A percentile compares a stretch with the other conserved stretches of the same genome.
phyloP scores from a whole-genome alignment of 2,113 vertebrate species.

The Petrocephalus microphthalmus region DNA sequence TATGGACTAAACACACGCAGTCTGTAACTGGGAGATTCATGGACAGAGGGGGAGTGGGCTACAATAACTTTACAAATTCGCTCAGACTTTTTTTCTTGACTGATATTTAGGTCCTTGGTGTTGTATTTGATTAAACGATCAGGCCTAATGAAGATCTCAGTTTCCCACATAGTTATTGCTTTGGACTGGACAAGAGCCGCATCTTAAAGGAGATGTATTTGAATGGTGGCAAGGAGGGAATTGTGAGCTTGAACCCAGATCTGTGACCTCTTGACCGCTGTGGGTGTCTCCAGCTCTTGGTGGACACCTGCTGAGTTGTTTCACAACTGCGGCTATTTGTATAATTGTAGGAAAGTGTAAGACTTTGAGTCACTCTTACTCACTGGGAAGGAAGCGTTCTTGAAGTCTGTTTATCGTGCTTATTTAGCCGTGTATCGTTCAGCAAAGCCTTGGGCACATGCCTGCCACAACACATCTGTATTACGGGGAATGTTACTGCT shows the following conservation, averaged over 20 bases:
- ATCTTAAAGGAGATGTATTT: background rate
- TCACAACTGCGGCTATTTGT: background rate
- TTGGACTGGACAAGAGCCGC: too few relatives aligned
- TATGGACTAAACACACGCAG: background rate
- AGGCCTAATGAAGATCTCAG: background rate
- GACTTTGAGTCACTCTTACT: background rate
- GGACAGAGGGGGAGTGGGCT: too few relatives aligned
- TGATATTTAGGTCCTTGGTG: background rate
- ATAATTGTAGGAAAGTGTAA: background rate
- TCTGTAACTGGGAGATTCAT: background rate
- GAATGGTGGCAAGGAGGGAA: background rate
- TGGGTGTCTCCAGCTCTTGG: background rate
- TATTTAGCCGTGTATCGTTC: background rate
- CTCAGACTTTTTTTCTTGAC: background rate
- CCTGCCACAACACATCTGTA: background rate
- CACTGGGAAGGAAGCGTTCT: background rate
- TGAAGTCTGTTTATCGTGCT: background rate
- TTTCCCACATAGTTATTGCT: background rate
- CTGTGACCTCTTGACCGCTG: background rate
- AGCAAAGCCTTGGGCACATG: too few relatives aligned
- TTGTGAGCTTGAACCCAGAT: background rate
- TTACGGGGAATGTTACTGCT: background rate
- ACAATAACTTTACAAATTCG: background rate
- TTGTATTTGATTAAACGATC: background rate
- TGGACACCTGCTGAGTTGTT: background rate